Base-by-base conservation (phyloP, 1,140 invertebrate genomes). In the Trichomalopsis sarcophagae region DNA sequence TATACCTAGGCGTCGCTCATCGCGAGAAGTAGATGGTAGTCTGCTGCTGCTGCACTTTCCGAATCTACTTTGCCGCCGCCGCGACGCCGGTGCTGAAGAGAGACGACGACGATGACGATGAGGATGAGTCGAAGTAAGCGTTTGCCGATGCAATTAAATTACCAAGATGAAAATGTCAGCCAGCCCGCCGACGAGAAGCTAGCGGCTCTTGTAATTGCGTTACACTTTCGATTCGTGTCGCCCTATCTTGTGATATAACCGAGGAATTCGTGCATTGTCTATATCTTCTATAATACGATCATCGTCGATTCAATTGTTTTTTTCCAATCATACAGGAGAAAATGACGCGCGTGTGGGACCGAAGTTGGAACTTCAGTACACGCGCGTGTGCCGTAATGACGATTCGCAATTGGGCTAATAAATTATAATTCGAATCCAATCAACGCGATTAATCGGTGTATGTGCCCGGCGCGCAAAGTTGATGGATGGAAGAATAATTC, bases 81-180 rank as follows among this genome's bases (percentile, higher is more conserved):
- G 23, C 78, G 62, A 40, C 78, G 55, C 55, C 55, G 55, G 55
- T 62, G 6, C 50, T 55, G 2, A 1, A n/a, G 4, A n/a, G 21
- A 62, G 21, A 62, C 10, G 30, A 33, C 11, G 10, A 14, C 17
- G 55, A 14, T 4, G 55, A 27, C 27, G 27, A 55, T 2, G 13
- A 30, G 13, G 13, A 23, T 80, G 36, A 11, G 79, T 21, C 66
- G 66, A 62, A 47, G 17, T 62, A 73, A 84, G 33, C 82, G 77
- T 80, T 80, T 27, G 69, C 40, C 30, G 68, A 74, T 74, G 66
- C 77, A 80, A 84, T 84, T 44, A 44, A 84, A 84, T 84, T 74
- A 80, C 68, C 21, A 30, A 55, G 77, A 84, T 74, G 77, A 80
- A 74, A 80, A 84, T 84, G 44, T 74, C 14, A 27, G 68, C 66